These are phyloP conservation scores for Caenorhabditis tropicalis DNA, from an alignment of 1,140 invertebrate genomes.

Conservation along the genomic window DNA sequence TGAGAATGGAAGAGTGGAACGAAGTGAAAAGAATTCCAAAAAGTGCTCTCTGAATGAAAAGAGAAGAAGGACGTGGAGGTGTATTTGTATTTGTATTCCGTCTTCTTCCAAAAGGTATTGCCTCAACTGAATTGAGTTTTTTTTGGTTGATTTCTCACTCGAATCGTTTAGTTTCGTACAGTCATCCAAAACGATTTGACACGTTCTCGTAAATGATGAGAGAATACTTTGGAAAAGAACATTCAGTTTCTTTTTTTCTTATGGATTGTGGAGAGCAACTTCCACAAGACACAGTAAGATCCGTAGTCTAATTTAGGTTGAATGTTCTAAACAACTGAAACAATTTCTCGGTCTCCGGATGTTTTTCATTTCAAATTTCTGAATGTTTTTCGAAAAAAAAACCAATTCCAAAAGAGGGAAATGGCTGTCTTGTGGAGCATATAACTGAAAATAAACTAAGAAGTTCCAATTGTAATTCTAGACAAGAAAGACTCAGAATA, in stretches of 20 bases:
- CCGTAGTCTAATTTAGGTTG: too few species aligned
- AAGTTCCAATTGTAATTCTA: too few species aligned
- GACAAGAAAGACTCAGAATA: too few species aligned
- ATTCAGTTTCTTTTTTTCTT: not conserved
- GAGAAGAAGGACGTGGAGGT: not conserved
- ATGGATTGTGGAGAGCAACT: too few species aligned
- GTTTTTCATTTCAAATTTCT: not conserved
- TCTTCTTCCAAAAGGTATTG: conserved; percentile 26
- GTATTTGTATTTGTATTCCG: not conserved
- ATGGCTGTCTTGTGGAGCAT: too few species aligned
- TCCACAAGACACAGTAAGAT: too few species aligned
- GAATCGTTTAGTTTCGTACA: conserved; percentile 24
- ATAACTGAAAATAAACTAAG: too few species aligned
- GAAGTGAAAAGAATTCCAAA: conserved; percentile 2
- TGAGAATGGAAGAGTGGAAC: not conserved
- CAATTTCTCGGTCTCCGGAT: not conserved
- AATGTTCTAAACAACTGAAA: not conserved
- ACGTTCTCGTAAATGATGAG: not conserved
- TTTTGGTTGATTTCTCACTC: not conserved
- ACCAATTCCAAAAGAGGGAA: too few species aligned
- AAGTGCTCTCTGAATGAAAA: not conserved
- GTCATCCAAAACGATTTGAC: not conserved
- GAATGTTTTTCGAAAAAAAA: not conserved
- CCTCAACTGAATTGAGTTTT: conserved; percentile 32
- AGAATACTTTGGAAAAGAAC: not conserved